Conservation (phyloP, 2,113 vertebrate species). For the Setophaga kirtlandii region DNA sequence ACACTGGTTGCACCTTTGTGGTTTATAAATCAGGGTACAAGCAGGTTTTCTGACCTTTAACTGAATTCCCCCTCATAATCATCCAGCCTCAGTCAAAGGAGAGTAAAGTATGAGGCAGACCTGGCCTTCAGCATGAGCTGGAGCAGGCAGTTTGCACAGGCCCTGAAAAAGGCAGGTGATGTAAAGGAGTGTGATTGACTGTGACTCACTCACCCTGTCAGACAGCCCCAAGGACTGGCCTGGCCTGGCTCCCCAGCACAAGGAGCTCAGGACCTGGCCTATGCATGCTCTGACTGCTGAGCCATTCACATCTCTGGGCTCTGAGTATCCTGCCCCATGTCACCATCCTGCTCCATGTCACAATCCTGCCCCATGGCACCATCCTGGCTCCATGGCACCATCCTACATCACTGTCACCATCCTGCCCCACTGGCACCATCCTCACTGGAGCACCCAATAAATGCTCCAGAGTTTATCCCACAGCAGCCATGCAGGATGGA, state of each 20-base stretch:
- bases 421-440: no score
- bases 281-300: neutral
- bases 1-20: neutral
- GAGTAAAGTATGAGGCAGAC: neutral
- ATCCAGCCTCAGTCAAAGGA: neutral
- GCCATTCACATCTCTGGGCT: neutral
- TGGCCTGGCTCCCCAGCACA: neutral
- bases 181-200: conserved; percentile 1
- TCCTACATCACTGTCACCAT: no score
- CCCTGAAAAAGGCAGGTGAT: neutral
- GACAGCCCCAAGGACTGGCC: neutral
- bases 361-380: no score
- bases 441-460: neutral
- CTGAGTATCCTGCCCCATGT: neutral
- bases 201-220: neutral
- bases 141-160: neutral
- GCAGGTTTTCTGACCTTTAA: neutral
- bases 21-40: neutral
- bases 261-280: neutral
- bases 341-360: neutral
- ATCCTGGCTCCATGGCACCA: no score
- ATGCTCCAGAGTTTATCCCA: neutral
- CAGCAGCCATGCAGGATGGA: neutral
- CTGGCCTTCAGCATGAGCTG: neutral
- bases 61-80: neutral